These are phyloP conservation scores for Eudyptes chrysolophus DNA, from an alignment of 2,113 vertebrate species.

Conservation along the genomic window DNA sequence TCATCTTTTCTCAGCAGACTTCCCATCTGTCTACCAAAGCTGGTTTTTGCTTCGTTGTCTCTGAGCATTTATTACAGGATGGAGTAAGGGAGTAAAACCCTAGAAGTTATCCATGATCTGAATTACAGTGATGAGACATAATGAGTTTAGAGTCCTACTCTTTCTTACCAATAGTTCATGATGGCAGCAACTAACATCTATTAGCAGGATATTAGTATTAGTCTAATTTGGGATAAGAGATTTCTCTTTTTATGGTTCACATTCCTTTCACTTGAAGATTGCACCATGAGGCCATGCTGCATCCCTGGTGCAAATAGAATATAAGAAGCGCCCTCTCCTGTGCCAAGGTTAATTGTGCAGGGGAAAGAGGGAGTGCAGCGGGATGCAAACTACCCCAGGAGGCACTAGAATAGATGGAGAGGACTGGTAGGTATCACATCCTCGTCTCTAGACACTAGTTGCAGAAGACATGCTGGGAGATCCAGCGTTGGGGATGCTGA, in stretches of 20 bases:
- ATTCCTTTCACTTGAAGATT: neutral
- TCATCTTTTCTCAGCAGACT: neutral
- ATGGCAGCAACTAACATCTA: neutral
- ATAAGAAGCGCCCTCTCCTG: neutral
- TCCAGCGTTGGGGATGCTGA: neutral
- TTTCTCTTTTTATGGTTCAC: neutral
- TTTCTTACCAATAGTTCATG: neutral
- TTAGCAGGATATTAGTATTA: neutral
- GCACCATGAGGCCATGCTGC: neutral
- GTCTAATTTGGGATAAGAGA: neutral
- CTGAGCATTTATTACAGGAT: neutral
- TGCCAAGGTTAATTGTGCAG: neutral
- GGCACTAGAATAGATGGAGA: neutral
- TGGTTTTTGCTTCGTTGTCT: neutral
- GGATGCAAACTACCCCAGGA: neutral
- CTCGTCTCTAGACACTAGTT: neutral
- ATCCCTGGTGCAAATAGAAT: neutral
- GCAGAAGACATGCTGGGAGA: neutral
- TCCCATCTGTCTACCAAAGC: neutral
- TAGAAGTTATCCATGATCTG: neutral
- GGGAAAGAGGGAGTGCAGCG: neutral
- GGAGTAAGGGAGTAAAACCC: neutral
- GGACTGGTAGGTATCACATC: neutral
- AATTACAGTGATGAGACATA: neutral
- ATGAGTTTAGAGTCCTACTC: neutral